phyloP scores from a whole-genome alignment of 2,797 vertebrate genomes.

The Neosalanx taihuensis region DNA sequence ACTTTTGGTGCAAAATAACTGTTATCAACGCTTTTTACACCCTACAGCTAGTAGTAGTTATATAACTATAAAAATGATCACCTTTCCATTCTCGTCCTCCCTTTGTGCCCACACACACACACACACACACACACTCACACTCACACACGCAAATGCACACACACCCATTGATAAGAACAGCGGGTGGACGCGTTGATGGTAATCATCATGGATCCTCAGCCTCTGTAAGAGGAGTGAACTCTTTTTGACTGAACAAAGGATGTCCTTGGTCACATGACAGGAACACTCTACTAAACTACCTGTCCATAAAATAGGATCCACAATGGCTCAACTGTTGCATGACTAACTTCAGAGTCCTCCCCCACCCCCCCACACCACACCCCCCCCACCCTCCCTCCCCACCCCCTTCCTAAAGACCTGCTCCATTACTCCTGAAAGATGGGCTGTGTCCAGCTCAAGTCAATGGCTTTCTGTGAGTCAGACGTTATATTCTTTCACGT shows the following conservation, averaged over 20 bases:
- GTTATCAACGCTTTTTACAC: conserved; percentile 82
- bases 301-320: conserved; percentile 57
- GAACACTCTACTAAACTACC: conserved; percentile 67
- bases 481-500: conserved; percentile 81
- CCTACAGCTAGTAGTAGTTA: conserved; percentile 78
- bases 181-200: neutral
- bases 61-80: conserved; percentile 31
- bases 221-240: conserved; percentile 10
- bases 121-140: conserved; percentile 11
- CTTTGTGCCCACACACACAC: conserved; percentile 14
- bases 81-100: conserved; percentile 29
- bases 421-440: conserved; percentile 86
- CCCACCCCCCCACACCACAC: conserved; percentile 5
- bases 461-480: conserved; percentile 88
- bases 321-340: conserved; percentile 82
- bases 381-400: conserved; percentile 25
- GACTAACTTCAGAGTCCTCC: conserved; percentile 69
- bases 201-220: neutral
- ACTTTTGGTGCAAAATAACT: conserved; percentile 68
- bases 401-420: conserved; percentile 47
- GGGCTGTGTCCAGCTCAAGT: conserved; percentile 84
- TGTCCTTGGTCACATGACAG: conserved; percentile 75
- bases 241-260: conserved; percentile 73
- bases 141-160: conserved; percentile 15
- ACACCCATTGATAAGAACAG: neutral